A percentile compares a stretch with the other conserved stretches of the same genome.
Evolutionary conservation across 1,140 invertebrate genomes (phyloP).

Genomic region (Leptopilina boulardi): DNA sequence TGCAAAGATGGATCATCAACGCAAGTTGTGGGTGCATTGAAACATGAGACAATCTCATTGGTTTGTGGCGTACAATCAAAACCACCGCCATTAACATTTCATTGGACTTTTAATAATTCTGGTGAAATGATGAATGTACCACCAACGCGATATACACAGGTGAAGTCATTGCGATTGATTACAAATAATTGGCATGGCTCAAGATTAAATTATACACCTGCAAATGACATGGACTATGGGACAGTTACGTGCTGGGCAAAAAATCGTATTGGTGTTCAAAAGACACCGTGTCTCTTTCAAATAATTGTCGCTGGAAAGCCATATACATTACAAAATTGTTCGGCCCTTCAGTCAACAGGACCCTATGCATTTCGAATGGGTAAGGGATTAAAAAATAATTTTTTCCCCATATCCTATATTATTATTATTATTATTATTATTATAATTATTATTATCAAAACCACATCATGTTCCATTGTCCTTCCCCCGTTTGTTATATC

Average conservation of each 20-base stretch:
- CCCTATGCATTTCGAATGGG: slow-evolving; percentile 67
- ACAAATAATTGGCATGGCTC: slow-evolving; percentile 82
- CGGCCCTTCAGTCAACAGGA: slow-evolving; percentile 76
- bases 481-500: not conserved
- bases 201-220: slow-evolving; percentile 88
- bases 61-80: slow-evolving; percentile 91
- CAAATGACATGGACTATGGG: slow-evolving; percentile 90
- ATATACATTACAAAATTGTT: slow-evolving; percentile 90
- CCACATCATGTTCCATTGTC: too few species aligned
- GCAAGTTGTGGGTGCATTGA: slow-evolving; percentile 88
- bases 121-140: slow-evolving; percentile 87
- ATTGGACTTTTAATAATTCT: slow-evolving; percentile 93
- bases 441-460: too few species aligned
- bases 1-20: slow-evolving; percentile 84
- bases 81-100: slow-evolving; percentile 86
- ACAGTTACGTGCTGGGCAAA: slow-evolving; percentile 88
- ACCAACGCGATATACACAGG: slow-evolving; percentile 78
- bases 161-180: slow-evolving; percentile 61
- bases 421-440: too few species aligned
- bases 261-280: slow-evolving; percentile 88
- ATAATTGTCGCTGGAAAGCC: slow-evolving; percentile 82
- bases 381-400: slow-evolving; percentile 47
- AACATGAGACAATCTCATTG: slow-evolving; percentile 88
- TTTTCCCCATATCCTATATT: not conserved
- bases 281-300: slow-evolving; percentile 89